A percentile compares a stretch with the other conserved stretches of the same genome.
Conservation (phyloP, 2,797 vertebrate species). For the Peromyscus aztecus region DNA sequence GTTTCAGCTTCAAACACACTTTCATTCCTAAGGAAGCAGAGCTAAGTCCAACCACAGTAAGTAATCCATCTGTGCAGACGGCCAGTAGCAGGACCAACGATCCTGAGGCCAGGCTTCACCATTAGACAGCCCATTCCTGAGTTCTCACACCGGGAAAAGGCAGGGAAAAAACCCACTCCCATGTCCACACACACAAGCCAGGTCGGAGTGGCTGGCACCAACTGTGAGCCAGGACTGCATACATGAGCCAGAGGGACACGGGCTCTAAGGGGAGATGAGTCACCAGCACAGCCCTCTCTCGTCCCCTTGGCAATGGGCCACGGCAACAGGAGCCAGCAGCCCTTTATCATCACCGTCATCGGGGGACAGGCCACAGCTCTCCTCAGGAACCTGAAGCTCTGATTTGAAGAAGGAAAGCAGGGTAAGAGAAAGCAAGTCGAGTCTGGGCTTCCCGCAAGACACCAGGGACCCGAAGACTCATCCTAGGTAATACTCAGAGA, state of each 20-base stretch:
- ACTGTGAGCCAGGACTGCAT: fast-evolving
- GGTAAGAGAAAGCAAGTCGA: not conserved
- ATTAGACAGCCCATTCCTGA: not conserved
- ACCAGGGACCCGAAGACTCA: not conserved
- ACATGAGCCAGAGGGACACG: not conserved
- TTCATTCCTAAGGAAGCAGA: not conserved
- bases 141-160: not conserved
- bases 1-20: not conserved
- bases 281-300: not conserved
- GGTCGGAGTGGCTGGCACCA: fast-evolving
- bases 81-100: not conserved
- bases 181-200: not conserved
- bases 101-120: not conserved
- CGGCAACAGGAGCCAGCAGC: not conserved
- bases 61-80: fast-evolving
- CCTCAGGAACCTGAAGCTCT: not conserved
- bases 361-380: not conserved
- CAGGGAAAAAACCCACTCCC: not conserved
- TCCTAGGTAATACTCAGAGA: not conserved
- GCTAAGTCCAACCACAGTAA: not conserved
- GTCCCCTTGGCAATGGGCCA: fast-evolving
- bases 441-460: not conserved
- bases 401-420: not conserved
- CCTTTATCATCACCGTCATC: not conserved
- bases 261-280: fast-evolving